Percentiles rank a stretch among this genome's conserved stretches.
Evolutionary conservation across 2,113 vertebrate genomes (phyloP).

Genomic region (Coryphaenoides rupestris): DNA sequence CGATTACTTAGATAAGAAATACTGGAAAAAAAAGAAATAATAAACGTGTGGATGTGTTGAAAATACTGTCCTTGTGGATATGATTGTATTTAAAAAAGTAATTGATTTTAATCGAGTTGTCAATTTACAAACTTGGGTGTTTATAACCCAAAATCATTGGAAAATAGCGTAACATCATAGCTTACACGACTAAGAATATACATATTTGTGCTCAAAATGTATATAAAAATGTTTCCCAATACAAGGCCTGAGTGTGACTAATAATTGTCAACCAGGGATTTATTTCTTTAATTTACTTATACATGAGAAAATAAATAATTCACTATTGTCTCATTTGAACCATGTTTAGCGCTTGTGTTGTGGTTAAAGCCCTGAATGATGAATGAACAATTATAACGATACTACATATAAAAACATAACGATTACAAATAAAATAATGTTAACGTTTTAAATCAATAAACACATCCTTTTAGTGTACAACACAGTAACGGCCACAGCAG

Average conservation of each 20-base stretch:
- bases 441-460: too few species aligned
- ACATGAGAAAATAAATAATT: conserved; percentile 55
- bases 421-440: too few species aligned
- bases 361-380: too few species aligned
- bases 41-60: conserved; percentile 43
- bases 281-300: conserved; percentile 24
- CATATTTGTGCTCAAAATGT: conserved; percentile 30
- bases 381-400: too few species aligned
- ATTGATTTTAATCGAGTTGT: neutral
- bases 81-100: neutral
- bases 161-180: conserved; percentile 22
- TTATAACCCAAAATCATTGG: conserved; percentile 37
- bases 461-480: too few species aligned
- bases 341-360: neutral
- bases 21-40: conserved; percentile 8
- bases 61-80: conserved; percentile 23
- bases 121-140: neutral
- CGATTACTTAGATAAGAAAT: conserved; percentile 9
- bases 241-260: conserved; percentile 62
- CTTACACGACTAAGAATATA: neutral
- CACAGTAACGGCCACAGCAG: too few species aligned
- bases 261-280: conserved; percentile 46
- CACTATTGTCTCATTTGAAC: conserved; percentile 25
- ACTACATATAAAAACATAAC: too few species aligned
- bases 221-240: conserved; percentile 60